Evolutionary conservation across 2,888 invertebrate genomes (phyloP), one percentile per base, ranked within the genome.

Genomic region (Mycogona germanica): DNA sequence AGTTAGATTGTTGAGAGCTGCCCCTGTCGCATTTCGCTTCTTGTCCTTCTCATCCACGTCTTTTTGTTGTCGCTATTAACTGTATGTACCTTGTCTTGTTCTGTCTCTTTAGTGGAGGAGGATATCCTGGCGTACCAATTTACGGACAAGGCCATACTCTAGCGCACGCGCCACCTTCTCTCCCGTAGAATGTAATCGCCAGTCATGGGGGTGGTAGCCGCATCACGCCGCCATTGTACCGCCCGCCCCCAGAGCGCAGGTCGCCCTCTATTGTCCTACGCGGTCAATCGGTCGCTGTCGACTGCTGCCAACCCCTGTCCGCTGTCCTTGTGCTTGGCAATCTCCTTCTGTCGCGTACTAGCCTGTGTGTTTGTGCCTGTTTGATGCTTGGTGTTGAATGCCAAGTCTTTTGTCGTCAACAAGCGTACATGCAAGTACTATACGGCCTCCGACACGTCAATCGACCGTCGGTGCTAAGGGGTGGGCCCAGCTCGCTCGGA

Each of bases 81-180:
- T n/a, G n/a, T n/a, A 9, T 45, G 45, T 45, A 19, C 38, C 17
- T 38, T n/a, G 4, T 12, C n/a, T 21, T 38, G 76, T 82, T 78
- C 71, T 79, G 78, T 79, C 29, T 42, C 32, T 49, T 19, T 55
- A 57, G 57, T 57, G 42, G 55, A 57, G 41, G 57, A 57, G 52
- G 57, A 57, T 46, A 52, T 57, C 37, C 45, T 57, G 48, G 44
- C 57, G 53, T 57, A 57, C 47, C 55, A 53, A 30, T 57, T 53
- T 44, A 38, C 57, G 29, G 57, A 55, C 46, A 57, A 57, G 51
- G 55, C 51, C 45, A 37, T 47, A 47, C 40, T 53, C 29, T 53
- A 53, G 47, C 49, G 38, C 38, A 49, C 46, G 47, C 49, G 38
- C 38, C 35, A 28, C 23, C 37, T 25, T 23, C 38, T 32, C 37